phyloP scores from a whole-genome alignment of 2,113 vertebrate genomes.

The Pseudorhombus dupliciocellatus region DNA sequence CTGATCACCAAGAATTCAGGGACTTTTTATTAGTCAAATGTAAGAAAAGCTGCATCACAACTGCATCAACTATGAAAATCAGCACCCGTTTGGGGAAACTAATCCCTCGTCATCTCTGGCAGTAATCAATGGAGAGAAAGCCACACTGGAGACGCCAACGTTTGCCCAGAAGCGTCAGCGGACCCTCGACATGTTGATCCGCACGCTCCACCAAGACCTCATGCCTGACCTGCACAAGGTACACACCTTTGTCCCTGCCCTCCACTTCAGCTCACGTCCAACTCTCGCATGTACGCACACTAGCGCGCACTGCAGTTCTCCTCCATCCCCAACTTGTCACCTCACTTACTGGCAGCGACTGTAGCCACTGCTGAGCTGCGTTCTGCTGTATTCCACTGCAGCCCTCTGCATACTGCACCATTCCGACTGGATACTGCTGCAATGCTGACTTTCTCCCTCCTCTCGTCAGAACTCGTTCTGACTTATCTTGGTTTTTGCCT shows the following conservation, averaged over 20 bases:
- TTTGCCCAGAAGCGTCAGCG: conserved; percentile 98
- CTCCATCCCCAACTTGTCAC: conserved; percentile 31
- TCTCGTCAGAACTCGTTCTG: conserved; percentile 43
- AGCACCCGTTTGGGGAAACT: background rate
- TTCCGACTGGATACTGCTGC: conserved; percentile 62
- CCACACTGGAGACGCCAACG: conserved; percentile 97
- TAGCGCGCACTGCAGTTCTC: background rate
- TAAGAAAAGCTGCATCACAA: conserved; percentile 74
- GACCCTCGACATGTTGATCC: conserved; percentile 97
- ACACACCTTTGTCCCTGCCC: conserved; percentile 51
- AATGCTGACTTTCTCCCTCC: conserved; percentile 68
- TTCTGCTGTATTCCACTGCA: conserved; percentile 67
- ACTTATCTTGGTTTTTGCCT: conserved; percentile 15
- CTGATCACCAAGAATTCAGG: conserved; percentile 99
- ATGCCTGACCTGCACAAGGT: conserved; percentile 97
- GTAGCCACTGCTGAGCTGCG: conserved; percentile 40
- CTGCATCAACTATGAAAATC: too few relatives aligned
- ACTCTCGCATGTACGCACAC: background rate
- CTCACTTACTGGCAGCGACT: conserved; percentile 24
- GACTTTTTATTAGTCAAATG: conserved; percentile 99
- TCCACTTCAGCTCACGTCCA: background rate
- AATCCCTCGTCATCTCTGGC: conserved; percentile 9
- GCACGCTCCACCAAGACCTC: conserved; percentile 95
- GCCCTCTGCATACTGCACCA: conserved; percentile 66
- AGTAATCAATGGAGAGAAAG: conserved; percentile 99